Evolutionary conservation across 1,140 invertebrate species (phyloP), one percentile per base, ranked within the genome.

Genomic region (Lanistes nyassanus): DNA sequence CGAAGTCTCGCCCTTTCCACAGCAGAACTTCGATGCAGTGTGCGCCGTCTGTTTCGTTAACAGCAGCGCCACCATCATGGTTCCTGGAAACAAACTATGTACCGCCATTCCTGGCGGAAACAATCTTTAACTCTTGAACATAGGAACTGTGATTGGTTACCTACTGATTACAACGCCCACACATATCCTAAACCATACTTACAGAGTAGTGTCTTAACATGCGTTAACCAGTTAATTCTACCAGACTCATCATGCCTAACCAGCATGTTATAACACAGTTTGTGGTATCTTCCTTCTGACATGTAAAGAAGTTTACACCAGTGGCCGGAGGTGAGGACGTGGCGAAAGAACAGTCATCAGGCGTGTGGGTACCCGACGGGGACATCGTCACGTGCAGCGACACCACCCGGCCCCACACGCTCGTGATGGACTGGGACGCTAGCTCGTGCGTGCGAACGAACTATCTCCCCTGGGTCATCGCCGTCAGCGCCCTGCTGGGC

Each of bases 51-150:
- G 68, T 29, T 29, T 51, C 6, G 53, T 34, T 21, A 55, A 5
- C 19, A n/a, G 21, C 53, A n/a, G 29, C 47, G 37, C 51, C 13
- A 73, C 51, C 37, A 47, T 81, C 19, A 85, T 83, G 80, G 75
- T 84, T 53, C 84, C 82, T 2, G 82, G 75, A 3, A 73, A 76
- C 55, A 76, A 79, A 21, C 31, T 42, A 1, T 84, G 82, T 65
- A 76, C 78, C 23, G 21, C 64, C 31, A n/a, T n/a, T n/a, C n/a
- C n/a, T n/a, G n/a, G n/a, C n/a, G n/a, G n/a, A n/a, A n/a, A n/a
- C n/a, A n/a, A n/a, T n/a, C n/a, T n/a, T n/a, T n/a, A n/a, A n/a
- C n/a, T n/a, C n/a, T n/a, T n/a, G n/a, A n/a, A n/a, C n/a, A n/a
- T n/a, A n/a, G n/a, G n/a, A n/a, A n/a, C n/a, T n/a, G n/a, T n/a